Conservation (phyloP, 2,113 vertebrate genomes). For the Pleuronectes platessa region DNA sequence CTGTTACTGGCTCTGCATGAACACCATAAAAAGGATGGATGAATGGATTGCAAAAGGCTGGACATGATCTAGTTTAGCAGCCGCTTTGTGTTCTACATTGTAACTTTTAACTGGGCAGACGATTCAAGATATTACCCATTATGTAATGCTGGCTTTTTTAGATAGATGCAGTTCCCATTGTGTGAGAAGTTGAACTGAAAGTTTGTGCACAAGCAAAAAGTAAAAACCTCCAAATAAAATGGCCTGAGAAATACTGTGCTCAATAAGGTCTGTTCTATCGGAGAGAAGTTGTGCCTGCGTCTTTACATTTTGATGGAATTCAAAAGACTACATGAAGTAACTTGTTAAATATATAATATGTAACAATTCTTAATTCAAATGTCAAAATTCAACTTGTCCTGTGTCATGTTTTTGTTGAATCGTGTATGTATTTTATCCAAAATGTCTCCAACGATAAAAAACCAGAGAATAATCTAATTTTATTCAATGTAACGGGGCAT, state of each 20-base stretch:
- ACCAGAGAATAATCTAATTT: too few species aligned
- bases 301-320: background rate
- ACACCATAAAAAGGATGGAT: background rate
- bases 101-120: background rate
- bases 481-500: too few species aligned
- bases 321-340: too few species aligned
- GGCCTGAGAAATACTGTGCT: background rate
- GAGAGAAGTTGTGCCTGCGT: background rate
- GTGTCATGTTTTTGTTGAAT: too few species aligned
- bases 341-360: too few species aligned
- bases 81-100: background rate
- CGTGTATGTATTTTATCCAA: too few species aligned
- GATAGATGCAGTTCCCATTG: background rate
- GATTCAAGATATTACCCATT: background rate
- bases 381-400: too few species aligned
- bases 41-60: background rate
- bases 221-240: background rate
- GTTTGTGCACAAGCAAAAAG: background rate
- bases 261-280: background rate
- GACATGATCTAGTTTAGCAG: background rate
- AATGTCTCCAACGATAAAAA: too few species aligned
- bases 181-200: too few species aligned
- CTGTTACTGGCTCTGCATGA: background rate
- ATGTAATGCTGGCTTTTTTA: background rate
- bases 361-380: too few species aligned